Evolutionary conservation across 2,797 vertebrate genomes (phyloP).

Genomic region (Chrosomus eos): DNA sequence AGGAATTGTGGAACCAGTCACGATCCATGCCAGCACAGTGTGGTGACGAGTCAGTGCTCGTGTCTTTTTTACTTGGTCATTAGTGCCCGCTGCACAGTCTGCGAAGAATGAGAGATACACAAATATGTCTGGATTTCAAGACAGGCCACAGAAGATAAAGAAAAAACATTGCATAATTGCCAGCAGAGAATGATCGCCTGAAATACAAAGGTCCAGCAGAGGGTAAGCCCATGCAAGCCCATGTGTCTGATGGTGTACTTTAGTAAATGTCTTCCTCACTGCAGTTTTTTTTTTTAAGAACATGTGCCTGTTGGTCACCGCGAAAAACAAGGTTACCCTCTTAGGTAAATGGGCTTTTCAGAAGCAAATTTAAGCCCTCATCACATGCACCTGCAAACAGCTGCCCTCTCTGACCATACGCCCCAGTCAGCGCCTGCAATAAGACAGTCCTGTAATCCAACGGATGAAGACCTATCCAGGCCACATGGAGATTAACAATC

Average conservation of each 20-base stretch:
- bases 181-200: conserved; percentile 19
- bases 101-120: conserved; percentile 38
- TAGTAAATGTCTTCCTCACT: background rate
- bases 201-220: conserved; percentile 35
- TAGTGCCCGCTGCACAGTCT: conserved; percentile 45
- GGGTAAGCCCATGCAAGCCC: conserved; percentile 1
- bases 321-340: conserved; percentile 24
- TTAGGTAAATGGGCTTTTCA: conserved; percentile 20
- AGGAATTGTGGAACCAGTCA: conserved; percentile 49
- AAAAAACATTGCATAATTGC: conserved; percentile 26
- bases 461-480: conserved; percentile 92
- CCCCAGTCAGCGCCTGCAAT: conserved; percentile 77
- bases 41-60: conserved; percentile 51
- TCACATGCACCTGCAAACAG: conserved; percentile 70
- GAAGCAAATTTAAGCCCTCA: conserved; percentile 17
- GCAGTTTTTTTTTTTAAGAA: background rate
- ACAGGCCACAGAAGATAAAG: background rate
- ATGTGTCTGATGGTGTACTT: conserved; percentile 26
- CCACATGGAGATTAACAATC: conserved; percentile 95
- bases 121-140: conserved; percentile 44
- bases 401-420: conserved; percentile 61
- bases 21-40: conserved; percentile 46
- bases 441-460: conserved; percentile 87
- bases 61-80: conserved; percentile 52
- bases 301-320: conserved; percentile 3